These are phyloP conservation scores for Takifugu rubripes DNA, from an alignment of 2,797 vertebrate species.

Conservation along the genomic window DNA sequence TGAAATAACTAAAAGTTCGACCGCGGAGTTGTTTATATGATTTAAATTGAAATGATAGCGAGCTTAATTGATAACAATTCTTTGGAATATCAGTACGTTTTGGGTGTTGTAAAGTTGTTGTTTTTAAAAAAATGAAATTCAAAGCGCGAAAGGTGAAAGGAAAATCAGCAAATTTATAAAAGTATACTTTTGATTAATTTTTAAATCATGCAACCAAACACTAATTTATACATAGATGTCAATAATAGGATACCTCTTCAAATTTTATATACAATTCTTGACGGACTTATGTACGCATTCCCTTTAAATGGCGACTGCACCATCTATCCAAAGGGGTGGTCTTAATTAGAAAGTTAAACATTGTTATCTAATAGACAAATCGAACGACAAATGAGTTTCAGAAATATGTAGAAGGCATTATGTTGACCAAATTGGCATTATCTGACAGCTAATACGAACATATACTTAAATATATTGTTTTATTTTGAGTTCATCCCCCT, in stretches of 20 bases:
- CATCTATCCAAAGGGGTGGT: conserved; percentile 17
- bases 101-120: too few relatives aligned
- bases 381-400: accelerated
- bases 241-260: neutral
- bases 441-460: too few relatives aligned
- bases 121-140: too few relatives aligned
- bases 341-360: accelerated
- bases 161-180: neutral
- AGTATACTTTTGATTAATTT: neutral
- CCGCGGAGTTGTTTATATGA: conserved; percentile 32
- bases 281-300: conserved; percentile 44
- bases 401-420: accelerated
- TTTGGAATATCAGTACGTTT: too few relatives aligned
- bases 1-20: conserved; percentile 2
- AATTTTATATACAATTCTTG: conserved; percentile 8
- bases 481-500: conserved; percentile 1
- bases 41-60: neutral
- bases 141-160: too few relatives aligned
- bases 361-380: accelerated
- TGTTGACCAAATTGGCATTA: too few relatives aligned
- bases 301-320: conserved; percentile 71
- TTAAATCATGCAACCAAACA: neutral
- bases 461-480: conserved; percentile 1
- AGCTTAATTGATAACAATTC: too few relatives aligned
- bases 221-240: neutral